Conservation (phyloP, 2,113 vertebrate genomes). For the Dryoscopus gambensis region DNA sequence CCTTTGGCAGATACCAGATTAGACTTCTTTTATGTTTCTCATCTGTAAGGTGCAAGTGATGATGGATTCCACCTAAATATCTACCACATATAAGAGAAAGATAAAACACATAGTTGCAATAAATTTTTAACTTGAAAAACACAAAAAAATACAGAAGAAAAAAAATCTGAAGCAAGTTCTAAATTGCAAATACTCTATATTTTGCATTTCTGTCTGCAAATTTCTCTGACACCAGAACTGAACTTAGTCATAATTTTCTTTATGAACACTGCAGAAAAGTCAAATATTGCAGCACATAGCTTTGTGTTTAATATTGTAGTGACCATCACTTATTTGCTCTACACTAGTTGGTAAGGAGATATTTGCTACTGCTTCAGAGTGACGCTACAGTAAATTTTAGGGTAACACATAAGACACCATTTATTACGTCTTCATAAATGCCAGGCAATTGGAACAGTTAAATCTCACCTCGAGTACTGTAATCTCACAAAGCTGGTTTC, state of each 20-base stretch:
- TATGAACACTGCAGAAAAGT: neutral
- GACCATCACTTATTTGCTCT: neutral
- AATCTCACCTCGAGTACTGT: neutral
- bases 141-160: neutral
- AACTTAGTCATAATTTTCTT: neutral
- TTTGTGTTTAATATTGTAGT: neutral
- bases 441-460: neutral
- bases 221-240: neutral
- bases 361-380: neutral
- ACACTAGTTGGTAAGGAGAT: neutral
- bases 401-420: neutral
- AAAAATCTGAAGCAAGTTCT: neutral
- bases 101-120: neutral
- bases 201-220: neutral
- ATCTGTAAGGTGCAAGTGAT: neutral
- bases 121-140: neutral
- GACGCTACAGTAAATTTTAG: neutral
- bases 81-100: neutral
- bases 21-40: neutral
- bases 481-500: constrained; percentile 35
- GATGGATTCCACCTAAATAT: neutral
- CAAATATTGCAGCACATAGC: neutral
- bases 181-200: neutral
- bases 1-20: neutral
- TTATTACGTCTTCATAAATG: neutral